phyloP scores from a whole-genome alignment of 2,113 vertebrate species.

The Ptilonorhynchus violaceus region DNA sequence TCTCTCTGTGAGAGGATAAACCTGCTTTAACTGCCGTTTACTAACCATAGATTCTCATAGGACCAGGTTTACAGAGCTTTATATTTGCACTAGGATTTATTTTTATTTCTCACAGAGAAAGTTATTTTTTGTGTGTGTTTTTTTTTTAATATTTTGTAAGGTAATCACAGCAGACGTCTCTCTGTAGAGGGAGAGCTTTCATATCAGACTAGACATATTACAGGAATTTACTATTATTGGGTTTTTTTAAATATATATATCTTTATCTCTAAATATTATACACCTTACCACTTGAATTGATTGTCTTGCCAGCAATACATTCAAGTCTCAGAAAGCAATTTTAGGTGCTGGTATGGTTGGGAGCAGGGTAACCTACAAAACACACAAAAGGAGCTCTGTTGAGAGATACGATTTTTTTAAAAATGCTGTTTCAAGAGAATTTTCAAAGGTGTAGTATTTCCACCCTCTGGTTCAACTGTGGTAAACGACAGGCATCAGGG shows the following conservation, averaged over 20 bases:
- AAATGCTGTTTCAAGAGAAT: slow-evolving; percentile 26
- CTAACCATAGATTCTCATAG: slow-evolving; percentile 91
- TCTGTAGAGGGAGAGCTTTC: slow-evolving; percentile 71
- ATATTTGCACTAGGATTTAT: slow-evolving; percentile 88
- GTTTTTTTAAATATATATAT: slow-evolving; percentile 65
- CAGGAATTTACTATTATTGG: slow-evolving; percentile 73
- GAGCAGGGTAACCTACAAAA: slow-evolving; percentile 65
- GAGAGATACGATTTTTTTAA: background rate
- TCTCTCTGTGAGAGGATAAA: slow-evolving; percentile 83
- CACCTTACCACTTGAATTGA: slow-evolving; percentile 71
- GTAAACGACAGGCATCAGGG: background rate
- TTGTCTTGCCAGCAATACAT: slow-evolving; percentile 77
- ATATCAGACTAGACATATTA: slow-evolving; percentile 76
- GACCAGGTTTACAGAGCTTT: slow-evolving; percentile 92
- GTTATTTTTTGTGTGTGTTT: slow-evolving; percentile 71
- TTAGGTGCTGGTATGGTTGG: slow-evolving; percentile 75
- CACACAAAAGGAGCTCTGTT: slow-evolving; percentile 46
- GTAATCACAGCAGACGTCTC: slow-evolving; percentile 69
- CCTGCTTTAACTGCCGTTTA: slow-evolving; percentile 86
- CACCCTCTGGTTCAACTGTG: slow-evolving; percentile 54
- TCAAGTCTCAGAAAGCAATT: slow-evolving; percentile 70
- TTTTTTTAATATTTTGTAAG: slow-evolving; percentile 78
- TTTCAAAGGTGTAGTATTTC: slow-evolving; percentile 67
- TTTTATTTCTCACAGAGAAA: slow-evolving; percentile 82
- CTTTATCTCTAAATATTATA: slow-evolving; percentile 69